Base-by-base conservation (phyloP, 2,888 invertebrate genomes). In the Yponomeuta cagnagella region DNA sequence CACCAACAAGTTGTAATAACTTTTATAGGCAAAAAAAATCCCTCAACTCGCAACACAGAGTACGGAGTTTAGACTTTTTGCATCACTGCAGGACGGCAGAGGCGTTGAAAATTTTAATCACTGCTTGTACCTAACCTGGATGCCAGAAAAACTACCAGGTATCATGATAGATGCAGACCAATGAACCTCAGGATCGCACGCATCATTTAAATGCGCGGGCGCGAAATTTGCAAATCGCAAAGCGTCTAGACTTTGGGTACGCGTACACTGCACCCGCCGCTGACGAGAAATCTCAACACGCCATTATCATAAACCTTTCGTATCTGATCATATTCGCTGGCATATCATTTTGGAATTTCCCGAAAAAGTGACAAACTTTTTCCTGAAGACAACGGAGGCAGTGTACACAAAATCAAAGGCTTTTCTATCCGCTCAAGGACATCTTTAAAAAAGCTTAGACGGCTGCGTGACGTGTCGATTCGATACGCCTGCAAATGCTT, bases 171-270 rank as follows among this genome's bases (percentile, higher is more conserved):
- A 75, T 82, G 80, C 81, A 75, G 89, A 88, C 82, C 89, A 84
- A 84, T 89, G 90, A 90, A 90, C 90, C 80, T 80, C 76, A 77
- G 80, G 76, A 83, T 84, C 84, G 80, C 86, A 86, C 83, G 82
- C 82, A 87, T 87, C 84, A 89, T 89, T 90, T 82, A 82, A 84
- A 90, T 90, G 87, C 90, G 84, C 84, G 81, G 80, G 80, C 88
- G 85, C 87, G 85, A 85, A 68, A 88, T 89, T 84, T 84, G 85
- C 83, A 88, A 89, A 89, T 87, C 82, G 83, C 82, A 84, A 85
- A 83, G 75, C 78, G 89, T 88, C 90, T 89, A 89, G 89, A 87
- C 87, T 85, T 83, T 82, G 52, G 52, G 52, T 58, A 4, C 52
- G 52, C 52, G 12, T 58, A 58, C 52, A 58, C 52, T 15, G 67